Base-by-base conservation (phyloP, 1,140 invertebrate genomes). In the Thaumetopoea pityocampa region DNA sequence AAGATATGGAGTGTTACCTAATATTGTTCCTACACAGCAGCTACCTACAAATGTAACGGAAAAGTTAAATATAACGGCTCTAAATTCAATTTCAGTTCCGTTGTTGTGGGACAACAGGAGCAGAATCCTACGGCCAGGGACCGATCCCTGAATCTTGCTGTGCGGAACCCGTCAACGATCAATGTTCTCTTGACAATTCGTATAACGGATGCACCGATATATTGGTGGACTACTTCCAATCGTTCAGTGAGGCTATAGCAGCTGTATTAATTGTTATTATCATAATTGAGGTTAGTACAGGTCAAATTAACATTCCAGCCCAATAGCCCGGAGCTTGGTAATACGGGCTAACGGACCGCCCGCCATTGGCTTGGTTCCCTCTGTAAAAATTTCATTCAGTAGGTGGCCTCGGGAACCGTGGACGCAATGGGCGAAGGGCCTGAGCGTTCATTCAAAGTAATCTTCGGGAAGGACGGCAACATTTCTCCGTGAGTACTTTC, bases 81-180 rank as follows among this genome's bases (percentile, higher is more conserved):
- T 6, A n/a, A 17, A 17, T 8, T 4, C 42, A 33, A 12, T 35
- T 49, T 5, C 51, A 72, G 63, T 67, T 73, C 41, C 8, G 11
- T 4, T 73, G 69, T 32, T 73, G 69, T 22, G 69, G 69, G 0
- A 63, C 61, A 0, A 53, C 29, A 0, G 67, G 67, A 1, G 28
- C 51, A 0, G 28, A 11, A 1, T 60, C 65, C 0, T 73, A 73
- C 32, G 1, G 7, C 0, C 40, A 34, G 1, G 14, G 48, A 2
- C 10, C 10, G 0, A 24, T 77, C 1, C 69, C 72, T 0, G 16
- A 29, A 0, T 49, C 63, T 7, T 77, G 72, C 45, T 77, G 72
- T 26, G 26, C 37, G 1, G 5, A 12, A 9, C 10, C 34, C 9
- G 14, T n/a, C 9, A 15, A 27, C 8, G 2, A 33, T 10, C 32